Conservation (phyloP, 2,797 vertebrate genomes). For the Nyctibius grandis region DNA sequence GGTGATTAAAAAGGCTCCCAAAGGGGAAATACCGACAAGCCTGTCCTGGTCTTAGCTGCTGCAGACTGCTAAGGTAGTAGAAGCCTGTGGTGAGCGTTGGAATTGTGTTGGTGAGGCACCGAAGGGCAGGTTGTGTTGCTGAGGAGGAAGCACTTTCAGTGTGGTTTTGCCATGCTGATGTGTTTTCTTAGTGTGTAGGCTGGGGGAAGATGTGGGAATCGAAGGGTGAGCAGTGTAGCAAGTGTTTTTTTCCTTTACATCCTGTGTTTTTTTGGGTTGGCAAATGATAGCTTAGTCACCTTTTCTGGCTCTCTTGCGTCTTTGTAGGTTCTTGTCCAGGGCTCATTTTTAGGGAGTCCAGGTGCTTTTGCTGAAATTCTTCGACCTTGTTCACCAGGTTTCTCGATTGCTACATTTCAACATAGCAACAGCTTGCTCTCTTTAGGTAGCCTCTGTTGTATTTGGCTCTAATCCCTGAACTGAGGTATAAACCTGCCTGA, state of each 20-base stretch:
- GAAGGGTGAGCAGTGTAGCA: background rate
- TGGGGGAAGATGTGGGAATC: background rate
- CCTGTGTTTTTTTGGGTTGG: background rate
- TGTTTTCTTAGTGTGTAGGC: background rate
- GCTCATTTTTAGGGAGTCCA: background rate
- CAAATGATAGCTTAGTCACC: background rate
- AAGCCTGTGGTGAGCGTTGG: fast-evolving
- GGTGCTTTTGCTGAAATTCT: background rate
- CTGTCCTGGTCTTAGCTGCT: background rate
- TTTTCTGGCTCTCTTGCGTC: background rate
- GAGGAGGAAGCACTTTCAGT: background rate
- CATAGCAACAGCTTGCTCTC: slow-evolving; percentile 49
- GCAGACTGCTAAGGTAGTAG: background rate
- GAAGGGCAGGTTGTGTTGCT: background rate
- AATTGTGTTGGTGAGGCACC: background rate
- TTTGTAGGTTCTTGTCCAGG: background rate
- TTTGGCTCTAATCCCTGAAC: slow-evolving; percentile 46
- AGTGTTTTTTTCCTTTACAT: background rate
- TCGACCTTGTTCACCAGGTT: slow-evolving; percentile 2
- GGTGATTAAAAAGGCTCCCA: background rate
- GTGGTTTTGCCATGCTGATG: background rate
- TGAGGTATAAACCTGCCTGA: slow-evolving; percentile 52
- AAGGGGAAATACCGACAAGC: background rate
- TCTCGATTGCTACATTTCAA: background rate
- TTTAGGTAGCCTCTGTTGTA: slow-evolving; percentile 48